Base-by-base conservation (phyloP, 2,888 invertebrate genomes). In the Phyllotreta striolata region DNA sequence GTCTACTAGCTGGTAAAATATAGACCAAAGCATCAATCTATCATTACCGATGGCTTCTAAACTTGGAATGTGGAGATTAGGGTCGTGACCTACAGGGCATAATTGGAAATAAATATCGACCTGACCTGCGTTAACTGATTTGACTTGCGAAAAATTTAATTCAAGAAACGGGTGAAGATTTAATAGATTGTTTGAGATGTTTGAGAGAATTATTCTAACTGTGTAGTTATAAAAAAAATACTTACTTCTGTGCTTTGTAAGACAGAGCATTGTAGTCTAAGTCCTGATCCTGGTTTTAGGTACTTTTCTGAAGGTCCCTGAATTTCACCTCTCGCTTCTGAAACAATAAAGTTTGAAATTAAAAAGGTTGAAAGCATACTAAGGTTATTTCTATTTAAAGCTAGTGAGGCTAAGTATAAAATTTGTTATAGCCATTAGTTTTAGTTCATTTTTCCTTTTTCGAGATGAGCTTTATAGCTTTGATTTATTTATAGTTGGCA, bases 311-410 rank as follows among this genome's bases (percentile, higher is more conserved):
- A 85, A 1, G 92, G 91, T 13, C 95, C 95, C 52, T 90, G 88
- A 79, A 95, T 95, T 82, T 93, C 92, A 66, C 93, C 93, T 80
- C 89, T 86, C 10, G 94, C 93, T 85, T 93, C 93, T 93, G 87
- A 60, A 85, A 84, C 47, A 24, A 24, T 1, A 55, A 7, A 55
- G 41, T 40, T 8, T 37, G n/a, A 6, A 10, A 13, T 39, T 34
- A 55, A 6, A 12, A n/a, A 47, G 14, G 24, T n/a, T n/a, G n/a
- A n/a, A n/a, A n/a, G n/a, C n/a, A n/a, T n/a, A n/a, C n/a, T n/a
- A n/a, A n/a, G n/a, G n/a, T n/a, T n/a, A n/a, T n/a, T n/a, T n/a
- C n/a, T n/a, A n/a, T n/a, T n/a, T n/a, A n/a, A n/a, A n/a, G n/a
- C n/a, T n/a, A n/a, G n/a, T n/a, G n/a, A n/a, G n/a, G n/a, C n/a